A percentile compares a stretch with the other conserved stretches of the same genome.
Evolutionary conservation across 1,140 invertebrate genomes (phyloP).

Genomic region (Wasmannia auropunctata): DNA sequence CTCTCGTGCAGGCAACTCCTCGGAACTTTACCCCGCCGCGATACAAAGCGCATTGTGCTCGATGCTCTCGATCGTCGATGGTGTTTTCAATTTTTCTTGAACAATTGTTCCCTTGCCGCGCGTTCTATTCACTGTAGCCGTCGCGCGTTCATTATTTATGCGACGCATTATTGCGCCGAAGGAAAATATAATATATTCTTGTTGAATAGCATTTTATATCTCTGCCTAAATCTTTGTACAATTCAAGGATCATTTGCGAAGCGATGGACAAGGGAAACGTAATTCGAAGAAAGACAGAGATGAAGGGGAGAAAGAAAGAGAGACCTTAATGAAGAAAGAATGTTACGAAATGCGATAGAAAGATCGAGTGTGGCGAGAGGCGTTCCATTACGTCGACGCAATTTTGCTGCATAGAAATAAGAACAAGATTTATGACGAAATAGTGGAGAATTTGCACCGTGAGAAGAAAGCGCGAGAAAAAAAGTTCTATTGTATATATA

Average conservation of each 20-base stretch:
- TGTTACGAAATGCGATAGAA: background rate
- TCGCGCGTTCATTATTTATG: constrained; percentile 5
- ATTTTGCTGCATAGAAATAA: background rate
- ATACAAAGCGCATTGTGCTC: constrained; percentile 36
- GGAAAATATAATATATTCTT: background rate
- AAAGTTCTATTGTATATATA: background rate
- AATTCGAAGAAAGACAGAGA: background rate
- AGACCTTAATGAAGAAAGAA: constrained; percentile 35
- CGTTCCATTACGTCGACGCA: background rate
- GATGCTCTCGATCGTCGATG: background rate
- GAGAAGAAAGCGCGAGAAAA: background rate
- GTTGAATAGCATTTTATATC: background rate
- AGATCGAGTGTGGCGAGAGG: background rate
- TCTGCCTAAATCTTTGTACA: background rate
- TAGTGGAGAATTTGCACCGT: constrained; percentile 3
- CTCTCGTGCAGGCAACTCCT: background rate
- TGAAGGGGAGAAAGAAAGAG: background rate
- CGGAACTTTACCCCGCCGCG: constrained; percentile 15
- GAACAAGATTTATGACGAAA: background rate
- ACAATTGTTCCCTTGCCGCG: constrained; percentile 9
- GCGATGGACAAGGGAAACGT: background rate
- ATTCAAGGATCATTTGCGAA: background rate
- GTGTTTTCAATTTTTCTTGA: constrained; percentile 43
- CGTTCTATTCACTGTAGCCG: background rate
- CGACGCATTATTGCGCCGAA: background rate